Evolutionary conservation across 2,113 vertebrate species (phyloP).

Genomic region (Paradoxurus hermaphroditus): DNA sequence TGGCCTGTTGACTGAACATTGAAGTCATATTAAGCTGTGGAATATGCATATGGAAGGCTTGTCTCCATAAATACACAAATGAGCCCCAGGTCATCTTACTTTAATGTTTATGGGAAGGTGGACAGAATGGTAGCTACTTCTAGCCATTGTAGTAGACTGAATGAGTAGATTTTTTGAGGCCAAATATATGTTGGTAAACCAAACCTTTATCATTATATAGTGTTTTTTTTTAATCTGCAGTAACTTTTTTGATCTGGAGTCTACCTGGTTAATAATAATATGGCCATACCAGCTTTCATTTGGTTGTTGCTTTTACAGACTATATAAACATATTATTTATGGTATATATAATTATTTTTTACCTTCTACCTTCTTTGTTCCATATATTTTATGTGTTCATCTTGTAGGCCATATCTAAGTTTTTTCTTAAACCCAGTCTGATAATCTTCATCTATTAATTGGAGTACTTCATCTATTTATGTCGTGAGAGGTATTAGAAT

Average conservation of each 20-base stretch:
- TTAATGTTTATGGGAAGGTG: not conserved
- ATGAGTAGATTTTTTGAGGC: not conserved
- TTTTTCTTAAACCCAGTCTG: not conserved
- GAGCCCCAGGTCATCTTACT: not conserved
- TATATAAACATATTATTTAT: not conserved
- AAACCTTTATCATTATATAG: not conserved
- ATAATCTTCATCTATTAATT: not conserved
- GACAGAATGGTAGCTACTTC: not conserved
- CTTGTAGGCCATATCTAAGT: not conserved
- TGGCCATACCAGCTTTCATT: not conserved
- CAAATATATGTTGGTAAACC: not conserved
- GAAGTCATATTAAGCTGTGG: not conserved
- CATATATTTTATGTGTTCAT: not conserved
- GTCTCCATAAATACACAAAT: not conserved
- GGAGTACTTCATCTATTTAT: slow-evolving; percentile 10
- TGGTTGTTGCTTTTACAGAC: not conserved
- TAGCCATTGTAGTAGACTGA: not conserved
- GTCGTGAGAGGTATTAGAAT: not conserved
- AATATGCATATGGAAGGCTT: not conserved
- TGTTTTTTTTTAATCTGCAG: not conserved
- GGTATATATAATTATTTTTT: not conserved
- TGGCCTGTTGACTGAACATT: not conserved
- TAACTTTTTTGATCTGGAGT: not conserved
- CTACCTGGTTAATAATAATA: not conserved
- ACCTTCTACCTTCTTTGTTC: not conserved